Evolutionary conservation across 1,140 invertebrate genomes (phyloP), one percentile per base, ranked within the genome.

Genomic region (Aleiodes sp.): DNA sequence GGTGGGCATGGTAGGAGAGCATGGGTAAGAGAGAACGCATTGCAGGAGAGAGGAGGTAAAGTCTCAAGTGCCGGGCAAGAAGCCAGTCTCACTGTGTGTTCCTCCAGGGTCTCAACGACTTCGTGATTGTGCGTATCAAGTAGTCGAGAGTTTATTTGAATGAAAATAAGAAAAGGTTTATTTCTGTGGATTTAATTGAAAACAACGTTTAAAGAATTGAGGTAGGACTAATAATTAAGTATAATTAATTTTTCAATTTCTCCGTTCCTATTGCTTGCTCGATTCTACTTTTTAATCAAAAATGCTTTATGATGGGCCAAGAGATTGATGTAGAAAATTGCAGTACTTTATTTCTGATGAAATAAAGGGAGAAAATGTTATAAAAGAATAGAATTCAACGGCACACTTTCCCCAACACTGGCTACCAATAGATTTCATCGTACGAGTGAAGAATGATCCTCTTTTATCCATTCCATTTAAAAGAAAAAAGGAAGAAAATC

Each of bases 11-110:
- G 68, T 60, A 65, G 62, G 62, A 29, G 59, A 52, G 46, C 46
- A 52, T 52, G 19, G 46, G 46, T 52, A 3, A 16, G 35, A 35
- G 33, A 14, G 39, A 70, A 70, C 37, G 73, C 70, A 73, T 70
- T 68, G 64, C 43, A 73, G 65, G 39, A n/a, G n/a, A n/a, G n/a
- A n/a, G n/a, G n/a, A 73, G 71, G 63, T 69, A 72, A 37, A 61
- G 60, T 61, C 70, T 71, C 63, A 70, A 70, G 59, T 63, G 68
- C 61, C 68, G 72, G 68, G 74, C 71, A 75, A 64, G 37, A 76
- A 73, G 71, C 75, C 76, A 78, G 75, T 78, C 74, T 62, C 60
- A 41, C 64, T 70, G 65, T 21, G 70, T 66, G n/a, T n/a, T n/a
- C 70, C 71, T 70, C 75, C 67, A 41, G n/a, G 28, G 39, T 16